A percentile compares a stretch with the other conserved stretches of the same genome.
phyloP scores from a whole-genome alignment of 2,888 invertebrate genomes.

The Smittia aterrima region DNA sequence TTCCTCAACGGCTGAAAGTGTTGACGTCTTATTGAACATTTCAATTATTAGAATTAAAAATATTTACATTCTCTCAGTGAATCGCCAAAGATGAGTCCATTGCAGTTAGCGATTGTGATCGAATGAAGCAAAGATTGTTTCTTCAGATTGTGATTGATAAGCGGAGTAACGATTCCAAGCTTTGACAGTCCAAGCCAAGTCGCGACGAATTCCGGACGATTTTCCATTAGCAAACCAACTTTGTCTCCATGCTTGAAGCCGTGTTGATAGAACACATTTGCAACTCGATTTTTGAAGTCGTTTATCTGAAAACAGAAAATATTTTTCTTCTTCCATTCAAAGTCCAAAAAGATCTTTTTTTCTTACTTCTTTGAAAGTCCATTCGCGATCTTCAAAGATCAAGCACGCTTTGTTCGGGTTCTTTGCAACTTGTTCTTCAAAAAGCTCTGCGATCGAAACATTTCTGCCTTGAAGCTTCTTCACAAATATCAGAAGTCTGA shows the following conservation, averaged over 20 bases:
- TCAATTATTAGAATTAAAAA: neutral
- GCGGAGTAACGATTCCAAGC: conserved; percentile 77
- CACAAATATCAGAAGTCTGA: conserved; percentile 64
- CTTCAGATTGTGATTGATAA: conserved; percentile 91
- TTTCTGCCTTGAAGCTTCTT: conserved; percentile 67
- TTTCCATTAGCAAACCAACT: conserved; percentile 87
- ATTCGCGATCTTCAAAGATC: conserved; percentile 75
- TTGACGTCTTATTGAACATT: neutral
- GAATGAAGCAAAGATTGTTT: conserved; percentile 84
- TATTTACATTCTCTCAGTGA: conserved; percentile 64
- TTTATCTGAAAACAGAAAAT: conserved; percentile 64
- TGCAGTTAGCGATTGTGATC: conserved; percentile 80
- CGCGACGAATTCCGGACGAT: conserved; percentile 86
- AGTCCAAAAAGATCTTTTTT: neutral
- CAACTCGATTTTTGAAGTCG: conserved; percentile 81
- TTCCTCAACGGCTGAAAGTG: conserved; percentile 65
- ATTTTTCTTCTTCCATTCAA: neutral
- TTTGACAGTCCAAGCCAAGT: conserved; percentile 93
- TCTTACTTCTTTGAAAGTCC: conserved; percentile 79
- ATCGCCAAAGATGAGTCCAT: conserved; percentile 77
- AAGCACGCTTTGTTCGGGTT: conserved; percentile 84
- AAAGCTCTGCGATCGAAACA: conserved; percentile 75
- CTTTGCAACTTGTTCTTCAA: conserved; percentile 69
- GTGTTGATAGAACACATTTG: conserved; percentile 73
- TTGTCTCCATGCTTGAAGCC: conserved; percentile 87